A percentile compares a stretch with the other conserved stretches of the same genome.
Evolutionary conservation across 2,797 vertebrate genomes (phyloP).

Genomic region (Intellagama lesueurii): DNA sequence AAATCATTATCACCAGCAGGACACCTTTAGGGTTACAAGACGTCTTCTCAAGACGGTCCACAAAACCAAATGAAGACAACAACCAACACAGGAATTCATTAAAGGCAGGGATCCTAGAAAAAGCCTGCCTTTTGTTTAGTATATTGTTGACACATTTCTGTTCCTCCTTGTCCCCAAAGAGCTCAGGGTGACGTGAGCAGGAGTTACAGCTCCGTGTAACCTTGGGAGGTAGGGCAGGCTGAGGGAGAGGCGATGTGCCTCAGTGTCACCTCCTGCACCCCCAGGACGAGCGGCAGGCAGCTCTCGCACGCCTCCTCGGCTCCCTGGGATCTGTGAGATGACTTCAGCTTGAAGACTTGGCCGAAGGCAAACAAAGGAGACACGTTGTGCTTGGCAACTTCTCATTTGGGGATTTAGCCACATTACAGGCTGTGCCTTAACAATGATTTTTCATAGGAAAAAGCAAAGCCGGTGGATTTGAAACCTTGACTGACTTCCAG

Average conservation of each 20-base stretch:
- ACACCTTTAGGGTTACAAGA: neutral
- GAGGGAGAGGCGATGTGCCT: neutral
- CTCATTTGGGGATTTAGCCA: conserved; percentile 46
- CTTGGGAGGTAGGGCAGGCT: neutral
- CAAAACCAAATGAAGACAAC: neutral
- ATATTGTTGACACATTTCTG: neutral
- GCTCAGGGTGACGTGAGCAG: neutral
- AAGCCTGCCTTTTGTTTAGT: neutral
- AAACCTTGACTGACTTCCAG: conserved; percentile 46
- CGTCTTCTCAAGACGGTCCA: neutral
- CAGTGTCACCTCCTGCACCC: no score
- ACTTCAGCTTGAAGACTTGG: no score
- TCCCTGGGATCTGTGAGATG: no score
- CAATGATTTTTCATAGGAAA: neutral
- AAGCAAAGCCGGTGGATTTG: conserved; percentile 24
- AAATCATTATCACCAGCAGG: neutral
- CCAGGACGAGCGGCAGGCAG: no score
- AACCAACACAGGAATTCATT: neutral
- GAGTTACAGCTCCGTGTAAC: neutral
- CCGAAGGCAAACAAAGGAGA: conserved; percentile 3
- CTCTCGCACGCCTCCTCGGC: neutral
- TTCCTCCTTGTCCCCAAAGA: neutral
- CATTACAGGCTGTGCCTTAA: conserved; percentile 27
- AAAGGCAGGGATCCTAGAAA: neutral
- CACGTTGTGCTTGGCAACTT: conserved; percentile 51